Base-by-base conservation (phyloP, 2,113 vertebrate genomes). In the Ophthalmotilapia sp. region DNA sequence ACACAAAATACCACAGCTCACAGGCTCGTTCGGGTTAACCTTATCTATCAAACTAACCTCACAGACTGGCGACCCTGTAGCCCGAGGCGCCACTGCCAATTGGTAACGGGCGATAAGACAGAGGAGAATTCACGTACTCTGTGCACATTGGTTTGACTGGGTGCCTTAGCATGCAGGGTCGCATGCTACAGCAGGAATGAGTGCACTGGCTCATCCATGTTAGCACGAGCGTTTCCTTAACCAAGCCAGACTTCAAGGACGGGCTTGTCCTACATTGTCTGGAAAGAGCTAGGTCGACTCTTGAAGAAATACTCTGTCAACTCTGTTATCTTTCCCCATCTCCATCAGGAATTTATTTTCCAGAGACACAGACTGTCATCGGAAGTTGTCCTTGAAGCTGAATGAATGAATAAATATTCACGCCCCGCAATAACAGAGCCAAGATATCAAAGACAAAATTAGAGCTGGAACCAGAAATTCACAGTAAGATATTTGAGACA, bases 91-190 rank as follows among this genome's bases (percentile, higher is more conserved):
- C 15, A 36, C 62, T 88, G 80, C 40, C 51, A 9, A 90, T 88
- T 87, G 88, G 88, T 84, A 84, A 84, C 54, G 5, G 9, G 70
- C 60, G 21, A 90, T 83, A 79, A 70, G 53, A 53, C 9, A 70
- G 68, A 82, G 81, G 65, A 80, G 60, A 54, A 26, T 80, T 94
- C 89, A 90, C 58, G 79, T 75, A 19, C 13, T 56, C 23, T 26
- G 45, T 79, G 88, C 81, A 91, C 93, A 94, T 93, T 70, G 90
- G 85, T 85, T 91, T 93, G 93, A 94, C 92, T 93, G 84, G 53
- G 82, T 82, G 40, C 75, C 82, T 81, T 81, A 79, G 58, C 38
- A 55, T 82, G 81, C 60, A 84, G 70, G 15, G 68, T 86, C 45
- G 8, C 60, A 86, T 15, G 5, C 83, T 73, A 60, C 79, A 65